A percentile compares a stretch with the other conserved stretches of the same genome.
Conservation (phyloP, 1,140 invertebrate species). For the Monochamus saltuarius region DNA sequence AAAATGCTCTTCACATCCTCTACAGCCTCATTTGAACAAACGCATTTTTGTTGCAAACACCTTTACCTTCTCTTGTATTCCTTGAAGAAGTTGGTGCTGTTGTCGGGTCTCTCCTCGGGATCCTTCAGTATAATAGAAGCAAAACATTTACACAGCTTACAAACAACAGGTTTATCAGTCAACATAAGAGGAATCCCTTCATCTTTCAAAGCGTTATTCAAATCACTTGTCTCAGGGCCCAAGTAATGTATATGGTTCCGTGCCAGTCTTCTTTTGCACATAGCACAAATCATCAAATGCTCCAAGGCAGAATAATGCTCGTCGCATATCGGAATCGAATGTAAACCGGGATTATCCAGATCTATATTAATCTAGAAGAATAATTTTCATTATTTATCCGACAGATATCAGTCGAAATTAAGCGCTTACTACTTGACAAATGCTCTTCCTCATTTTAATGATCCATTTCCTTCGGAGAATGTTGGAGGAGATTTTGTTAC, state of each 20-base stretch:
- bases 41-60: too few relatives aligned
- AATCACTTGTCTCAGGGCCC: constrained; percentile 61
- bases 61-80: constrained; percentile 64
- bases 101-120: constrained; percentile 55
- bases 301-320: constrained; percentile 65
- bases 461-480: constrained; percentile 76
- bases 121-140: constrained; percentile 68
- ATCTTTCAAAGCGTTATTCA: constrained; percentile 65
- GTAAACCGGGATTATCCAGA: constrained; percentile 59
- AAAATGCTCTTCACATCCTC: too few relatives aligned
- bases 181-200: constrained; percentile 67
- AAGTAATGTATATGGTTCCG: constrained; percentile 70
- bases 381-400: not conserved
- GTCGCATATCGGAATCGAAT: constrained; percentile 64
- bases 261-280: constrained; percentile 71
- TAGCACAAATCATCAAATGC: constrained; percentile 70
- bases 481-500: constrained; percentile 64
- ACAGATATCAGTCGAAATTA: too few relatives aligned
- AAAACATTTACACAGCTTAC: constrained; percentile 78
- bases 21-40: too few relatives aligned
- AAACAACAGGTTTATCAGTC: constrained; percentile 64
- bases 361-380: constrained; percentile 58
- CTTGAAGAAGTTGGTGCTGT: constrained; percentile 62
- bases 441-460: constrained; percentile 67
- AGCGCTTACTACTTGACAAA: constrained; percentile 67